These are phyloP conservation scores for Brachyptera risi DNA, from an alignment of 2,888 invertebrate species.

Conservation along the genomic window DNA sequence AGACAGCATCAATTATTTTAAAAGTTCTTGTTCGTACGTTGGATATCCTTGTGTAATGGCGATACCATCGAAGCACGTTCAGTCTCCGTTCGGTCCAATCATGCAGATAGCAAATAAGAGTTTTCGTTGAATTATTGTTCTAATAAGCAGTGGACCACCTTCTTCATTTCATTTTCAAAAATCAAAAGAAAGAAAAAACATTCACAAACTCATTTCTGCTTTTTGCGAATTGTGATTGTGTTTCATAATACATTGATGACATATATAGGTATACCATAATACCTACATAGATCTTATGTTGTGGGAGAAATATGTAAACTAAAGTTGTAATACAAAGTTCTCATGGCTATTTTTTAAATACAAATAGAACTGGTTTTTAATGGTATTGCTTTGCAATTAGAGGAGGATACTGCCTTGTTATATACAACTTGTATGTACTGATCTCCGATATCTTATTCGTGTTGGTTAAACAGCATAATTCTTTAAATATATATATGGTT, in stretches of 20 bases:
- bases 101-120: neutral
- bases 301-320: neutral
- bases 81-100: neutral
- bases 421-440: neutral
- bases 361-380: conserved; percentile 11
- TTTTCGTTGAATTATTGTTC: conserved; percentile 3
- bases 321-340: neutral
- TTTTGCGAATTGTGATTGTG: neutral
- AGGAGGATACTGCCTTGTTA: neutral
- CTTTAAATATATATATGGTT: neutral
- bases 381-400: conserved; percentile 13
- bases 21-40: no score
- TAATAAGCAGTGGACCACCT: neutral
- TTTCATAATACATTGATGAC: neutral
- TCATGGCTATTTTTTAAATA: conserved; percentile 1
- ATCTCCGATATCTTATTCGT: neutral
- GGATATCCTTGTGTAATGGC: neutral
- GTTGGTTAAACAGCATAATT: neutral
- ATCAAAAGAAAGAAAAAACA: neutral
- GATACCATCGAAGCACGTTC: conserved; percentile 6
- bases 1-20: no score
- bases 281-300: no score
- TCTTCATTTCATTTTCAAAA: neutral
- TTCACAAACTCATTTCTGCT: no score
- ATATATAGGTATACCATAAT: no score